A percentile compares a stretch with the other conserved stretches of the same genome.
These are phyloP conservation scores for Megaptera novaeangliae DNA, from an alignment of 2,113 vertebrate genomes.

Conservation along the genomic window DNA sequence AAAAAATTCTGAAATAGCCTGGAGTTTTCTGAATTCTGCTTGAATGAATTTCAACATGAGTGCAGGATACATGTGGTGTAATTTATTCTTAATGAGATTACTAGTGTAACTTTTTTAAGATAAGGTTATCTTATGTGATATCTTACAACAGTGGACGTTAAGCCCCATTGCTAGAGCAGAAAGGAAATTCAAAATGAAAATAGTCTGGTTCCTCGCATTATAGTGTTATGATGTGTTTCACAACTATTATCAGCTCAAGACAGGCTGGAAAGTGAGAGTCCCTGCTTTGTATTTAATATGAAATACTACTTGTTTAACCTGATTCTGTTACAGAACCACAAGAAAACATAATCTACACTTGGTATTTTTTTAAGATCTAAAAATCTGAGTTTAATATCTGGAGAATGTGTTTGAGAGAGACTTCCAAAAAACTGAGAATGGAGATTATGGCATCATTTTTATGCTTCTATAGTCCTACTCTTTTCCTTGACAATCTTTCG, in stretches of 20 bases:
- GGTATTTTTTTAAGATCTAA: neutral
- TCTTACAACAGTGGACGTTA: neutral
- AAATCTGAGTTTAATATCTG: neutral
- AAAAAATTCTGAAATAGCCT: neutral
- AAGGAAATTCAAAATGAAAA: neutral
- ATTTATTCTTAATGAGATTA: slow-evolving; percentile 22
- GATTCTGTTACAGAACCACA: neutral
- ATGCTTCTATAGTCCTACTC: neutral
- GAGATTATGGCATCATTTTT: neutral
- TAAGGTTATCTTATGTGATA: neutral
- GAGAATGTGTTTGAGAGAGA: neutral
- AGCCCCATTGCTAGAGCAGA: neutral
- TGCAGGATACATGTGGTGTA: neutral
- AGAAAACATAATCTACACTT: neutral
- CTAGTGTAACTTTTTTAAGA: neutral
- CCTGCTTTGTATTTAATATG: neutral
- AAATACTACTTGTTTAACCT: neutral
- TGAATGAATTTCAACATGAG: neutral
- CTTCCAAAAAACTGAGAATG: neutral
- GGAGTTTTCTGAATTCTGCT: neutral
- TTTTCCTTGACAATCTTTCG: neutral
- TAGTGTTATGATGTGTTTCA: neutral
- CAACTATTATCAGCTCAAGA: neutral
- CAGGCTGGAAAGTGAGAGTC: neutral
- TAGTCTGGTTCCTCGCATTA: neutral